phyloP scores from a whole-genome alignment of 2,113 vertebrate species.

The Notothenia coriiceps region DNA sequence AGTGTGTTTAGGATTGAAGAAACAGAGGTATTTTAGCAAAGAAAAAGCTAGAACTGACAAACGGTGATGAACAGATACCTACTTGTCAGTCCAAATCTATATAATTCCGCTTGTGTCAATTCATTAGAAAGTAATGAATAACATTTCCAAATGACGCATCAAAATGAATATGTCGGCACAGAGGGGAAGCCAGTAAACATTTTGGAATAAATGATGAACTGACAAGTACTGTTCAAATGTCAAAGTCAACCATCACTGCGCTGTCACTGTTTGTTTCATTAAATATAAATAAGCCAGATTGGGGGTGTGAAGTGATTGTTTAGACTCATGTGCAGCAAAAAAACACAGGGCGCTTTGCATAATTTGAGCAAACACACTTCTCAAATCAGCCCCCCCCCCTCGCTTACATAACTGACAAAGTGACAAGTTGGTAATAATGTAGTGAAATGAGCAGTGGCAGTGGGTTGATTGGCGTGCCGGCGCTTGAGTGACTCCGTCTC shows the following conservation, averaged over 20 bases:
- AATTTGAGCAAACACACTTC: slow-evolving; percentile 45
- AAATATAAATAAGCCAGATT: slow-evolving; percentile 24
- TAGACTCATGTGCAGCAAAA: slow-evolving; percentile 32
- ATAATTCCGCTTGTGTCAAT: slow-evolving; percentile 13
- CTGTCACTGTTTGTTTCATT: slow-evolving; percentile 23
- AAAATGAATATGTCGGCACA: not conserved
- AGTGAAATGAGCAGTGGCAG: slow-evolving; percentile 51
- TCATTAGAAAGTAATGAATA: slow-evolving; percentile 25
- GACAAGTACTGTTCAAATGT: slow-evolving; percentile 41
- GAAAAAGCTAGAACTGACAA: not conserved
- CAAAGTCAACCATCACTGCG: slow-evolving; percentile 15
- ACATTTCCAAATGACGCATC: slow-evolving; percentile 6
- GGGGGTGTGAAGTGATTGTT: slow-evolving; percentile 55
- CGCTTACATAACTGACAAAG: slow-evolving; percentile 51
- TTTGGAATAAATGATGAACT: slow-evolving; percentile 24
- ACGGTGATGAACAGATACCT: not conserved
- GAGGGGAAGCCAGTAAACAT: slow-evolving; percentile 9
- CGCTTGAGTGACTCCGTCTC: slow-evolving; percentile 57
- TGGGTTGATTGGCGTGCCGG: slow-evolving; percentile 59
- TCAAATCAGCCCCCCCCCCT: slow-evolving; percentile 57
- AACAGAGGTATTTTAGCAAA: not conserved
- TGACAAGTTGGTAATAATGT: slow-evolving; percentile 56
- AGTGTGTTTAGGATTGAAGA: not conserved
- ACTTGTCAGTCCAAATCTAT: not conserved
- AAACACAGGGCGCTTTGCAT: slow-evolving; percentile 34